These are phyloP conservation scores for Oenanthe melanoleuca DNA, from an alignment of 2,113 vertebrate species.

Conservation along the genomic window DNA sequence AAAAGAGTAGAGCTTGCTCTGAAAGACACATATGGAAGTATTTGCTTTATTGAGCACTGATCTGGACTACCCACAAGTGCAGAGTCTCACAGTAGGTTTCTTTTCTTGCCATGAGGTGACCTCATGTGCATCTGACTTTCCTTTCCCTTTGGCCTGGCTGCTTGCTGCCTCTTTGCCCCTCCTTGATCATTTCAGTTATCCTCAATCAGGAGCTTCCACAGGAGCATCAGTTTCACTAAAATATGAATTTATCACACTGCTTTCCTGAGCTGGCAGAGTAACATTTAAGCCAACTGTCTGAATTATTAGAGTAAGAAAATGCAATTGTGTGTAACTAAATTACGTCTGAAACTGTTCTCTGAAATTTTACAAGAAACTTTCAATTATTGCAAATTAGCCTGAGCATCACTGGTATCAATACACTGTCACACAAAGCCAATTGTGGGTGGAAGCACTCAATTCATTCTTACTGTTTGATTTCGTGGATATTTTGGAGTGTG, in stretches of 20 bases:
- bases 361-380: background rate
- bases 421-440: background rate
- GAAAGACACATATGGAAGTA: constrained; percentile 42
- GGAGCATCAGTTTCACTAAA: constrained; percentile 9
- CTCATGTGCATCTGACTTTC: constrained; percentile 60
- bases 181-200: constrained; percentile 3
- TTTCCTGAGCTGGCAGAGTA: constrained; percentile 32
- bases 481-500: background rate
- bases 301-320: background rate
- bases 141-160: constrained; percentile 60
- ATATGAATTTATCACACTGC: background rate
- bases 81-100: constrained; percentile 56
- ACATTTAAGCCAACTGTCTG: background rate
- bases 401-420: constrained; percentile 10
- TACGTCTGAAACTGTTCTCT: background rate
- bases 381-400: background rate
- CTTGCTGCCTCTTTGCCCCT: constrained; percentile 56
- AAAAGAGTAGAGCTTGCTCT: background rate
- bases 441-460: constrained; percentile 30
- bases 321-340: background rate
- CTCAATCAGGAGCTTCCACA: background rate
- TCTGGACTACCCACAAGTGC: constrained; percentile 15
- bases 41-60: constrained; percentile 61
- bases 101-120: constrained; percentile 55
- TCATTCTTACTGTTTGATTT: background rate